Evolutionary conservation across 2,888 invertebrate genomes (phyloP).

Genomic region (Agapetus fuscipes): DNA sequence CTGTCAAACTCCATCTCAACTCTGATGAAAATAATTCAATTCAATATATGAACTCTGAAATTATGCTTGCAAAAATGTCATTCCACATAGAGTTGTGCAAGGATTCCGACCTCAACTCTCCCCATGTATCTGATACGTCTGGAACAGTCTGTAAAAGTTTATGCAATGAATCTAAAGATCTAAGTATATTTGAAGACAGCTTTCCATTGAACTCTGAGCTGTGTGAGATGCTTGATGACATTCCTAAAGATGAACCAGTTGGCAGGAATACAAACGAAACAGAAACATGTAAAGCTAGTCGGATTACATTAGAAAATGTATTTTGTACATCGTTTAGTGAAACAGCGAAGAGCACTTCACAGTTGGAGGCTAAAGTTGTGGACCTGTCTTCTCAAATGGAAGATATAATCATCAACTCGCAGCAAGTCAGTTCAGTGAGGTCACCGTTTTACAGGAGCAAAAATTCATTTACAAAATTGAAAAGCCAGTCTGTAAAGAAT

Average conservation of each 20-base stretch:
- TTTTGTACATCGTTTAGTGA: constrained; percentile 24
- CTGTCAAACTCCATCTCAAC: too few species aligned
- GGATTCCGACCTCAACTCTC: not conserved
- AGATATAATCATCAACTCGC: too few species aligned
- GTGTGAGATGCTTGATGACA: constrained; percentile 38
- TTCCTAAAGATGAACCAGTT: not conserved
- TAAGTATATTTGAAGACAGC: constrained; percentile 50
- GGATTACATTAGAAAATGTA: constrained; percentile 18
- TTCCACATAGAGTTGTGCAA: too few species aligned
- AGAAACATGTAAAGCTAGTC: not conserved
- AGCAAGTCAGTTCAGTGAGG: too few species aligned
- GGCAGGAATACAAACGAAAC: not conserved
- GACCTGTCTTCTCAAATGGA: too few species aligned
- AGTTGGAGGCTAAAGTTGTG: too few species aligned
- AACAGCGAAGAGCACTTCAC: constrained; percentile 32
- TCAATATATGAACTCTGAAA: too few species aligned
- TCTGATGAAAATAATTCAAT: too few species aligned
- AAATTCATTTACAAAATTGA: too few species aligned
- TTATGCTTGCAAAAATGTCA: too few species aligned
- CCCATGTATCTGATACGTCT: not conserved
- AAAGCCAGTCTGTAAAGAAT: too few species aligned
- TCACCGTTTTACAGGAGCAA: too few species aligned
- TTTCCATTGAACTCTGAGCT: constrained; percentile 43
- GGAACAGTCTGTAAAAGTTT: constrained; percentile 2
- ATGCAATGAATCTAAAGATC: constrained; percentile 35